These are phyloP conservation scores for Andrena praecox DNA, from an alignment of 2,888 invertebrate genomes.

Conservation along the genomic window DNA sequence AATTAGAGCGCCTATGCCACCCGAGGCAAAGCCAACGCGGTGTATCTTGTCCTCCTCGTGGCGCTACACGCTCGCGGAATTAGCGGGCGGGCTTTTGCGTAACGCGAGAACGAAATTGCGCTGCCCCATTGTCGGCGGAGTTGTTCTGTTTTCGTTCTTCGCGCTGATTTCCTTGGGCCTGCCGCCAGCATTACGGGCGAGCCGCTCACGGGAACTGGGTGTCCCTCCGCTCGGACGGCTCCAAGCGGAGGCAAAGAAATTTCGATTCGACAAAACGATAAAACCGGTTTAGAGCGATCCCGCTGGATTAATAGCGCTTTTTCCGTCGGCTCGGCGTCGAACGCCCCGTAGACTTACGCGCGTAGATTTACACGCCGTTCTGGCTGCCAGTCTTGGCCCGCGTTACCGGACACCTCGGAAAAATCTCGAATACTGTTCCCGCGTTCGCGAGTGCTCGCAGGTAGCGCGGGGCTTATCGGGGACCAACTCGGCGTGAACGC, in stretches of 20 bases:
- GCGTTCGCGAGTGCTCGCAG: neutral
- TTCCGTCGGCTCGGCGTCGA: constrained; percentile 49
- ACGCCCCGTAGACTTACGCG: constrained; percentile 54
- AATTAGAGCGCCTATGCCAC: constrained; percentile 63
- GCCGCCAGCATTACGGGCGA: neutral
- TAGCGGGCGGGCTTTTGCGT: constrained; percentile 54
- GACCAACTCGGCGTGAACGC: constrained; percentile 5
- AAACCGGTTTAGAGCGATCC: constrained; percentile 75
- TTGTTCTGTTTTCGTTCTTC: neutral
- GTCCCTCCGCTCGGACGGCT: constrained; percentile 20
- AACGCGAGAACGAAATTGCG: constrained; percentile 62
- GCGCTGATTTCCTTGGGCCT: neutral
- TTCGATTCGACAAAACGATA: constrained; percentile 73
- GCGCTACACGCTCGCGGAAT: constrained; percentile 13
- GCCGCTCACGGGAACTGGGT: constrained; percentile 9
- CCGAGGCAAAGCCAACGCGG: constrained; percentile 8
- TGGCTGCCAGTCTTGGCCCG: constrained; percentile 52
- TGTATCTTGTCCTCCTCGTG: constrained; percentile 17
- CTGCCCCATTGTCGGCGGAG: constrained; percentile 34
- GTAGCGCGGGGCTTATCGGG: too few relatives aligned
- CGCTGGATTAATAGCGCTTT: constrained; percentile 69
- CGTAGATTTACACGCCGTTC: constrained; percentile 14
- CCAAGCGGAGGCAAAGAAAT: constrained; percentile 54
- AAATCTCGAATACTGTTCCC: constrained; percentile 37
- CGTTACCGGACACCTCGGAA: constrained; percentile 42